These are phyloP conservation scores for Xiphophorus hellerii DNA, from an alignment of 2,113 vertebrate species.

Conservation along the genomic window DNA sequence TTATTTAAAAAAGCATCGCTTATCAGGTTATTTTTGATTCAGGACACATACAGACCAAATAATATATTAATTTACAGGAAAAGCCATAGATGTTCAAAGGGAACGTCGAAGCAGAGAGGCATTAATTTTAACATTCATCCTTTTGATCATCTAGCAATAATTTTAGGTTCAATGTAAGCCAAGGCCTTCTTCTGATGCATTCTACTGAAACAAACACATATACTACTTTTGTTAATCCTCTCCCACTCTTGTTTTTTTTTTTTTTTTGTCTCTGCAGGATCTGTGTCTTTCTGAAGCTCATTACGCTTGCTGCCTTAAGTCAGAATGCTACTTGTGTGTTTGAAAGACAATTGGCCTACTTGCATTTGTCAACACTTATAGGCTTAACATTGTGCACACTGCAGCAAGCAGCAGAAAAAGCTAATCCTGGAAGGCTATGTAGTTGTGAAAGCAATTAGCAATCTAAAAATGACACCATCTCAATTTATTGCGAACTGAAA, in stretches of 20 bases:
- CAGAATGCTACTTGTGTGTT: not conserved
- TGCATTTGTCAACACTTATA: constrained; percentile 22
- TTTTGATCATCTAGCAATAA: constrained; percentile 69
- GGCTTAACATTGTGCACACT: constrained; percentile 1
- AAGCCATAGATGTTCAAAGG: constrained; percentile 53
- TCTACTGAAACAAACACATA: constrained; percentile 40
- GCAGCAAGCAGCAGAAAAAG: not conserved
- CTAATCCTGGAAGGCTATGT: constrained; percentile 8
- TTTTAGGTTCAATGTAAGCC: constrained; percentile 66
- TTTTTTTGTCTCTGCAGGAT: constrained; percentile 22
- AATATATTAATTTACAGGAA: constrained; percentile 61
- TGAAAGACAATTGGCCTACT: constrained; percentile 37
- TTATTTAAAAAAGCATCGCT: not conserved
- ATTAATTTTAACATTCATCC: constrained; percentile 45
- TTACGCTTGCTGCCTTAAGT: constrained; percentile 7
- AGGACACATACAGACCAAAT: constrained; percentile 30
- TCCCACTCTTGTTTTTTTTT: not conserved
- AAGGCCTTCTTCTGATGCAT: constrained; percentile 63
- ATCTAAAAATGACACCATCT: constrained; percentile 26
- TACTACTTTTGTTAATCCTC: constrained; percentile 12
- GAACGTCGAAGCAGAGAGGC: constrained; percentile 36
- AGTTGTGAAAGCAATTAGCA: constrained; percentile 43
- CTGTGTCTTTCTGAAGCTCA: constrained; percentile 23
- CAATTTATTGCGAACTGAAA: constrained; percentile 21
- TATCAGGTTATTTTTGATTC: constrained; percentile 37